These are phyloP conservation scores for Odobenus rosmarus DNA, from an alignment of 2,113 vertebrate genomes.

Conservation along the genomic window DNA sequence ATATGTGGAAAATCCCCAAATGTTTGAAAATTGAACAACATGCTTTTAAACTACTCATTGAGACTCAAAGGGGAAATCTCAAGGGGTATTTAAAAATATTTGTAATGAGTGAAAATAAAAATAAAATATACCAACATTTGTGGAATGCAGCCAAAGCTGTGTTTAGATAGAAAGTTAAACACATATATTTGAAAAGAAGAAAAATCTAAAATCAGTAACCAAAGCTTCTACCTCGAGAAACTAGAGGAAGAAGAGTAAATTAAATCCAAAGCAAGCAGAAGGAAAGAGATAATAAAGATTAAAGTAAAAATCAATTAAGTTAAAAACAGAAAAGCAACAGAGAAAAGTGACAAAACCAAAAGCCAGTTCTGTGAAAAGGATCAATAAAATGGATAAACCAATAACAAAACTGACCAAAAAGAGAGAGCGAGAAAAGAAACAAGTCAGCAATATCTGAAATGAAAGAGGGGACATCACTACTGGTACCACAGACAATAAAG, in stretches of 20 bases:
- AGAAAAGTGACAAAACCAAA: not conserved
- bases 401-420: not conserved
- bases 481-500: not conserved
- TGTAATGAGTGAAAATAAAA: not conserved
- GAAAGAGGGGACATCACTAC: not conserved
- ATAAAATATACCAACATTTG: not conserved
- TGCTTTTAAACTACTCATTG: not conserved
- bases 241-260: not conserved
- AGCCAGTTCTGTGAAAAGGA: not conserved
- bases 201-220: not conserved
- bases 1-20: not conserved
- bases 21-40: not conserved
- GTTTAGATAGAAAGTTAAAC: not conserved
- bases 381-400: not conserved
- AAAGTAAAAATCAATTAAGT: not conserved
- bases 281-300: not conserved
- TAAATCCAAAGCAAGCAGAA: not conserved
- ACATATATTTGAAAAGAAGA: not conserved
- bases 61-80: not conserved
- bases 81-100: not conserved
- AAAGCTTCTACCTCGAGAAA: not conserved
- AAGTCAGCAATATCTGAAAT: not conserved
- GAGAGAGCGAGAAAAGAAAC: not conserved
- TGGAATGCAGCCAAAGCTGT: not conserved
- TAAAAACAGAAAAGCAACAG: not conserved